Evolutionary conservation across 1,140 invertebrate species (phyloP), one percentile per base, ranked within the genome.

Genomic region (Pseudoatta argentina): DNA sequence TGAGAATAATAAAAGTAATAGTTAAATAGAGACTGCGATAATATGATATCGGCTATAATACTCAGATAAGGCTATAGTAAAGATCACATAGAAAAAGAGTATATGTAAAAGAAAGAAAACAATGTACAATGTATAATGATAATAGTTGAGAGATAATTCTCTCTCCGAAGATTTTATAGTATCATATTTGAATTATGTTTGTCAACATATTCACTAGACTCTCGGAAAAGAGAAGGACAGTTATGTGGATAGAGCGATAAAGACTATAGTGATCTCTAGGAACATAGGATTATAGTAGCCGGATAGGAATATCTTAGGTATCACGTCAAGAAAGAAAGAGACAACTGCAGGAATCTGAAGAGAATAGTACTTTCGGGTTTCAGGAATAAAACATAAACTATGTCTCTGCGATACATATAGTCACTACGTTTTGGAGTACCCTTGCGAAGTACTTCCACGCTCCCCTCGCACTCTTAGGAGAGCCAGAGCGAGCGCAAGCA

Each of bases 281-380:
- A 61, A 78, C 61, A 78, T 78, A 66, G 61, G 27, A 53, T 48
- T 48, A 64, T 21, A 51, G 10, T 48, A 59, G 34, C 3, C 24
- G 44, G 24, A 66, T 78, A 66, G 76, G 76, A 61, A 78, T 78
- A 78, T 78, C 76, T 44, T 66, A 14, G 24, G 39, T 34, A 44
- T 34, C 24, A 53, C 48, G 61, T 30, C 16, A 30, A 44, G 75
- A 48, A 78, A 21, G 39, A 66, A 12, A 64, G 24, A 5, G 30
- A 30, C 27, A 34, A 14, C 8, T n/a, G 18, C 2, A 64, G 24
- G 39, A 21, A 51, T 48, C 5, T 30, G 21, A 55, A 21, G 0
- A 34, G 8, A 63, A 30, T 34, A n/a, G 10, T 64, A 27, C 6
- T 61, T 27, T 64, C 27, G 24, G 12, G 27, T 39, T 59, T 44